phyloP scores from a whole-genome alignment of 2,113 vertebrate genomes.

The Catharus minimus region DNA sequence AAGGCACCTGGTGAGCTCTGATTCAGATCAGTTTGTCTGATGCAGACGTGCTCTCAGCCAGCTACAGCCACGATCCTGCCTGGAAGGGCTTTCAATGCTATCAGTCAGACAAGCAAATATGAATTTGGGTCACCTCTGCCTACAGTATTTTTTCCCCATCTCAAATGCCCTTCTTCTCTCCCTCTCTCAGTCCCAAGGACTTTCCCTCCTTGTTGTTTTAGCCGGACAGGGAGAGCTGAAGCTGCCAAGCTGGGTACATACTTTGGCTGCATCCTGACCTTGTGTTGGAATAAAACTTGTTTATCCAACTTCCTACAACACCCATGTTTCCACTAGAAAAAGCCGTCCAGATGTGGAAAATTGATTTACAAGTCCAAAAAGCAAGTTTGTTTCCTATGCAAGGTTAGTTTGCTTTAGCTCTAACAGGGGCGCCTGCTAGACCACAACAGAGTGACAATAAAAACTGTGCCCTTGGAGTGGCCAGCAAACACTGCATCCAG shows the following conservation, averaged over 20 bases:
- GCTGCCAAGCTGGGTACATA: background rate
- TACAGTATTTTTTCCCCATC: background rate
- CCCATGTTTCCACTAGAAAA: background rate
- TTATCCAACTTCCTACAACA: background rate
- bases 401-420: background rate
- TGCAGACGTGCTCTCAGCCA: background rate
- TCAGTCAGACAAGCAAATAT: background rate
- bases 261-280: background rate
- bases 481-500: background rate
- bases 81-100: background rate
- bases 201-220: background rate
- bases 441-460: background rate
- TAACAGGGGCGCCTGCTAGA: background rate
- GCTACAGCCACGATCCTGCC: background rate
- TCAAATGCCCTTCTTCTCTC: background rate
- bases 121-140: background rate
- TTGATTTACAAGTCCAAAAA: background rate
- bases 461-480: background rate
- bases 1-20: background rate
- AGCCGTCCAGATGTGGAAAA: background rate
- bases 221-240: background rate
- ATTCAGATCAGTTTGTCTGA: background rate
- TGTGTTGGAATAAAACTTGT: background rate
- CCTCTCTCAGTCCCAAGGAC: background rate
- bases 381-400: background rate